These are phyloP conservation scores for Umimayanthus kanabou DNA, from an alignment of 92 coral and sea anemone genomes.

Conservation along the genomic window DNA sequence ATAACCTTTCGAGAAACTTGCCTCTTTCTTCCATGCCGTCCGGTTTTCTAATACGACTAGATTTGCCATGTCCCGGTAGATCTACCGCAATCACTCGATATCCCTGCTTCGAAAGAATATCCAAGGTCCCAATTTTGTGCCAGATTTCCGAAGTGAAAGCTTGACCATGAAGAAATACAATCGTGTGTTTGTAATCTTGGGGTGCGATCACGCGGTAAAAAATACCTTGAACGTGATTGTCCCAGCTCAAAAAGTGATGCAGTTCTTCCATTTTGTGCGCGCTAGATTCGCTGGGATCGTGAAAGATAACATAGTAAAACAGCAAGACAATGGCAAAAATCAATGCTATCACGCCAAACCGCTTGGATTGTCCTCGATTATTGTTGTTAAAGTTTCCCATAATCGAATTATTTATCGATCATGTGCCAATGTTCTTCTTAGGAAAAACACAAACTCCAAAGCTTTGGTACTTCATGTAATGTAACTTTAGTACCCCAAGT, in stretches of 20 bases:
- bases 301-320: slow-evolving; percentile 4
- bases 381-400: slow-evolving; percentile 11
- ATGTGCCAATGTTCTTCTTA: no score
- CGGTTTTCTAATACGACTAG: slow-evolving; percentile 45
- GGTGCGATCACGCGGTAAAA: slow-evolving; percentile 70
- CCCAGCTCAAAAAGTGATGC: slow-evolving; percentile 46
- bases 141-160: slow-evolving; percentile 76
- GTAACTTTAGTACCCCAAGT: not conserved
- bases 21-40: slow-evolving; percentile 46
- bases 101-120: slow-evolving; percentile 58
- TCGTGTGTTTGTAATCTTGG: slow-evolving; percentile 37
- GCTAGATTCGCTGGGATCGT: not conserved
- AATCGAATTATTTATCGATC: not conserved
- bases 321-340: not conserved
- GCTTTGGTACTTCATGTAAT: not conserved
- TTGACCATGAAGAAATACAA: slow-evolving; percentile 77
- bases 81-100: slow-evolving; percentile 80
- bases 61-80: slow-evolving; percentile 75
- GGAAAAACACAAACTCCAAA: not conserved
- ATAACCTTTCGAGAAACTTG: slow-evolving; percentile 55
- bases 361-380: not conserved
- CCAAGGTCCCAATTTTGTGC: slow-evolving; percentile 72
- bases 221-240: slow-evolving; percentile 53
- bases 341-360: not conserved
- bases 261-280: slow-evolving; percentile 5